Percentiles rank a stretch among this genome's conserved stretches.
Conservation (phyloP, 2,113 vertebrate species). For the Fukomys damarensis region DNA sequence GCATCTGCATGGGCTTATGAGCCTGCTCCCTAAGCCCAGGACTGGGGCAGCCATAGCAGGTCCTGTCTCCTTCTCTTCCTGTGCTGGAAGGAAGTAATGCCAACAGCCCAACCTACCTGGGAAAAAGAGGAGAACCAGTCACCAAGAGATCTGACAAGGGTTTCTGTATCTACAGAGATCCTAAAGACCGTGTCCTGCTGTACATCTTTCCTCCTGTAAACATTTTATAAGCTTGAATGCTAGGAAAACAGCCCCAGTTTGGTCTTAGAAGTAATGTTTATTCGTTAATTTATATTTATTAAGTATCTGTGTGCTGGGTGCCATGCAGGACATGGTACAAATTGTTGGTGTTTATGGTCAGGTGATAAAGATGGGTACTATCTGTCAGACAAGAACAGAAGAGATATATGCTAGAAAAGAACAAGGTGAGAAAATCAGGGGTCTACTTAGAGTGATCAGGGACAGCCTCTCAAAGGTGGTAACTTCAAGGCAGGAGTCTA, state of each 20-base stretch:
- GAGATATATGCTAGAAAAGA: neutral
- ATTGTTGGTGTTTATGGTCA: neutral
- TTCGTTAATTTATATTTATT: neutral
- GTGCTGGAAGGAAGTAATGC: neutral
- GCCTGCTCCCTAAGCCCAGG: neutral
- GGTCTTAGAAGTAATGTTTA: neutral
- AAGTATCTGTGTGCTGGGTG: neutral
- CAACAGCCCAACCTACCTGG: neutral
- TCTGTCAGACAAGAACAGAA: neutral
- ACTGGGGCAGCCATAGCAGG: neutral
- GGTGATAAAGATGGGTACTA: neutral
- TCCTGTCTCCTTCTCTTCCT: neutral
- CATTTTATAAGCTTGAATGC: neutral
- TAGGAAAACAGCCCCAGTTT: neutral
- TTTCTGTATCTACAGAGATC: neutral
- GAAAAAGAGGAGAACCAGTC: neutral
- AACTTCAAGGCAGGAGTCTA: neutral
- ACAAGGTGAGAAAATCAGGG: neutral
- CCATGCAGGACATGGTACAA: neutral
- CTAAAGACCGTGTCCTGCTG: neutral
- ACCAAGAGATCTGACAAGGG: neutral
- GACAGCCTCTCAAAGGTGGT: neutral
- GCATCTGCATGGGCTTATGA: neutral
- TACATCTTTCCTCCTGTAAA: neutral
- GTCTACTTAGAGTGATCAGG: neutral